A percentile compares a stretch with the other conserved stretches of the same genome.
phyloP scores from a whole-genome alignment of 2,888 invertebrate species.

The Polylopha cassiicola region DNA sequence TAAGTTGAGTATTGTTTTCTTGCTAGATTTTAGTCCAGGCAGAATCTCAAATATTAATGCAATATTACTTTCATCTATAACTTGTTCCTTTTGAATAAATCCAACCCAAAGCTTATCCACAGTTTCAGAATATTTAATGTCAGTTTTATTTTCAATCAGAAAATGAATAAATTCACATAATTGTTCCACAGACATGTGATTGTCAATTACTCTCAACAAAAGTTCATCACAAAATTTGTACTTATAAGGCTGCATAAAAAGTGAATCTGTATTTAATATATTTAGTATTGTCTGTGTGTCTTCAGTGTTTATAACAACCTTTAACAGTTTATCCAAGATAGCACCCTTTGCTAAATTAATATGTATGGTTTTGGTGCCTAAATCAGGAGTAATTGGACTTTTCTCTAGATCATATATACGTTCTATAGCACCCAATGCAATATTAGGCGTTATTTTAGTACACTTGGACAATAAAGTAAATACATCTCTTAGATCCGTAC shows the following conservation, averaged over 20 bases:
- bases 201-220: conserved; percentile 78
- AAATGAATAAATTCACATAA: conserved; percentile 77
- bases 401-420: conserved; percentile 65
- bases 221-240: conserved; percentile 79
- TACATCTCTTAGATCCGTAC: conserved; percentile 60
- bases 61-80: conserved; percentile 77
- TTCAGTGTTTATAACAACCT: conserved; percentile 64
- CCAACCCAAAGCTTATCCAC: conserved; percentile 83
- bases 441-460: conserved; percentile 69
- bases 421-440: conserved; percentile 70
- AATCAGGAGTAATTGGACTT: conserved; percentile 35
- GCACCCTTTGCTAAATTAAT: conserved; percentile 63
- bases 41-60: conserved; percentile 75
- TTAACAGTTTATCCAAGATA: conserved; percentile 63
- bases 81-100: conserved; percentile 73
- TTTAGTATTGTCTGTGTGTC: conserved; percentile 67
- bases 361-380: conserved; percentile 43
- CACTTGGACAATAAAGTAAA: conserved; percentile 68
- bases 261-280: conserved; percentile 55
- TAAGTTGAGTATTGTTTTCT: conserved; percentile 73
- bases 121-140: conserved; percentile 65
- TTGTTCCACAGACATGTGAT: conserved; percentile 75
- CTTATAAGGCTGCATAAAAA: conserved; percentile 61
- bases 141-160: conserved; percentile 65
- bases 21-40: conserved; percentile 77